Percentiles rank a stretch among this genome's conserved stretches.
Conservation (phyloP, 1,140 invertebrate genomes). For the Saccostrea glomerata region DNA sequence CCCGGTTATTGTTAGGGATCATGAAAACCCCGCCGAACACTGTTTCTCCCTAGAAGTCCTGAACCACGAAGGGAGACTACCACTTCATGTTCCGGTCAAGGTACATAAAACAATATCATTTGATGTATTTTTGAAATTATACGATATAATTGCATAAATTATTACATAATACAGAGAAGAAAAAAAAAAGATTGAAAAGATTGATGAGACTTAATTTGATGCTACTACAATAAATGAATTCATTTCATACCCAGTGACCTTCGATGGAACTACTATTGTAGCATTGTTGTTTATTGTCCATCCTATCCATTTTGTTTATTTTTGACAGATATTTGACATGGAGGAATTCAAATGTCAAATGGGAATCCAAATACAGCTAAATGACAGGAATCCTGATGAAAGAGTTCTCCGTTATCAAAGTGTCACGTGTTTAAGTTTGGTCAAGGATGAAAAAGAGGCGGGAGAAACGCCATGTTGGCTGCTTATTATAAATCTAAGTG, state of each 20-base stretch:
- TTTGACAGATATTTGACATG: constrained; percentile 65
- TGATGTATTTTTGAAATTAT: not conserved
- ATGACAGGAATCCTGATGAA: constrained; percentile 42
- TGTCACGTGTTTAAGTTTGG: constrained; percentile 60
- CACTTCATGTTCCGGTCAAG: constrained; percentile 57
- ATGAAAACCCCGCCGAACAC: constrained; percentile 57
- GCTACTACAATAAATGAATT: too few relatives aligned
- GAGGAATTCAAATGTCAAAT: constrained; percentile 65
- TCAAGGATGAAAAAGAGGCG: constrained; percentile 54
- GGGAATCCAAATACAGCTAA: constrained; percentile 55
- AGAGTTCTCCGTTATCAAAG: constrained; percentile 53
- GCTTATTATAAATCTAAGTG: constrained; percentile 60
- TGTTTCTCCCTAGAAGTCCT: constrained; percentile 67
- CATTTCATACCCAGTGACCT: too few relatives aligned
- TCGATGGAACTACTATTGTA: not conserved
- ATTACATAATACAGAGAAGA: too few relatives aligned
- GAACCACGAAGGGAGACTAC: constrained; percentile 57
- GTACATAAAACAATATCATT: constrained; percentile 38
- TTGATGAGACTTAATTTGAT: too few relatives aligned
- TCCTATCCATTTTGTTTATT: not conserved
- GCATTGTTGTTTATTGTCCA: not conserved
- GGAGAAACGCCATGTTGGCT: constrained; percentile 66
- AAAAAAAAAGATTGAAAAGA: too few relatives aligned
- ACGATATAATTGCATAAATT: not conserved
- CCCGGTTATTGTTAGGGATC: constrained; percentile 59